Conservation (phyloP, 2,888 invertebrate genomes). For the Leptopilina myrica region DNA sequence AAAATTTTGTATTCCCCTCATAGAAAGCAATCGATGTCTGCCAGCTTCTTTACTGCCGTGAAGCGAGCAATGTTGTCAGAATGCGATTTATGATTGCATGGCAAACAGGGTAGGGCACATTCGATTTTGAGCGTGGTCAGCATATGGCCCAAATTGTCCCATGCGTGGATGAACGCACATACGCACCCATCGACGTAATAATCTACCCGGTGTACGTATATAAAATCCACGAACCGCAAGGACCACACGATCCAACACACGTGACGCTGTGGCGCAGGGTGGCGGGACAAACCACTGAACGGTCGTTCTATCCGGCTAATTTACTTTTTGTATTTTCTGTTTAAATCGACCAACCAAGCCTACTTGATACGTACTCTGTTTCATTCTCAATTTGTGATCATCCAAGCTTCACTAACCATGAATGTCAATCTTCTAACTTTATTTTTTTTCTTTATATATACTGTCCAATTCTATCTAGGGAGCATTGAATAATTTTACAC, state of each 20-base stretch:
- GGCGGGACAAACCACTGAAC: conserved; percentile 69
- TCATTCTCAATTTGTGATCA: conserved; percentile 65
- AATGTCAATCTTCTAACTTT: conserved; percentile 66
- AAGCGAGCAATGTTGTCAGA: conserved; percentile 4
- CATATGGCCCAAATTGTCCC: conserved; percentile 54
- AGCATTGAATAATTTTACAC: too few species aligned
- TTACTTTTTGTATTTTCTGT: conserved; percentile 75
- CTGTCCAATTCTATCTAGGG: not conserved
- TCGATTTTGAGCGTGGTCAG: conserved; percentile 48
- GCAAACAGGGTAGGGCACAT: conserved; percentile 46
- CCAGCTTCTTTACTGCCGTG: conserved; percentile 16
- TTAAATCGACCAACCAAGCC: conserved; percentile 71
- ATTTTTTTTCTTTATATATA: conserved; percentile 1
- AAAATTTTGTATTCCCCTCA: too few species aligned
- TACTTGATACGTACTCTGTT: conserved; percentile 59
- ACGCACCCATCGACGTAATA: conserved; percentile 57
- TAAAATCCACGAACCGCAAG: conserved; percentile 72
- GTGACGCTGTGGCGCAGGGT: conserved; percentile 70
- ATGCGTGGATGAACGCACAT: conserved; percentile 48
- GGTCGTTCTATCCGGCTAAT: conserved; percentile 72
- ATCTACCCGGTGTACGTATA: conserved; percentile 69
- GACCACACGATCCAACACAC: conserved; percentile 72
- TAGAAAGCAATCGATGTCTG: too few species aligned
- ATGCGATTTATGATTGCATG: conserved; percentile 52
- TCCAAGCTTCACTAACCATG: conserved; percentile 65